Evolutionary conservation across 1,140 invertebrate genomes (phyloP), one percentile per base, ranked within the genome.

Genomic region (Zaprionus taronus): DNA sequence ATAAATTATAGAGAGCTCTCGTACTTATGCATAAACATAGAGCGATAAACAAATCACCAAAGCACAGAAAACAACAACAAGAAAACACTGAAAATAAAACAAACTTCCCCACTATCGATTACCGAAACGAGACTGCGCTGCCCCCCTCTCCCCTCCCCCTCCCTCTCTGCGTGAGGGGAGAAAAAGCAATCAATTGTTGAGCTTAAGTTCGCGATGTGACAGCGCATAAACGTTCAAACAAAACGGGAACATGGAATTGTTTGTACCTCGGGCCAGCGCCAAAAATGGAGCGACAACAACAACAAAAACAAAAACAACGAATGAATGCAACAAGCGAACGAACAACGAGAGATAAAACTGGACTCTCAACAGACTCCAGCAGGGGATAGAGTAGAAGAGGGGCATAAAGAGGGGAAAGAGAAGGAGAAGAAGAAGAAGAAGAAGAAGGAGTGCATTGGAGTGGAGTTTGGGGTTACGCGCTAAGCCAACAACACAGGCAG

Each of bases 231-330:
- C 71, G 14, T 28, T 20, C 36, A 41, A 24, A 71, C 53, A 24
- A 64, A 73, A 69, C 58, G 58, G 58, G 58, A 62, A 67, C 61
- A 73, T 66, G 38, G 22, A 71, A 58, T 62, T 78, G 55, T 77
- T 68, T 74, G 26, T 74, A 38, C 22, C 47, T 66, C 31, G 55
- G 41, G 34, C 31, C 44, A 76, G 67, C 72, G 72, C 77, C 72
- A 71, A 79, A 80, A 80, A 80, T 77, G 78, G 78, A 77, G 66
- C 58, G 64, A 68, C 31, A 65, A 61, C 57, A 72, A 68, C 74
- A 60, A 65, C 44, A 20, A n/a, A n/a, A n/a, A 20, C 20, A 67
- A 55, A 49, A 63, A 78, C 60, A 51, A 62, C 55, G 51, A 17
- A 17, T 44, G 68, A 72, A 69, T 69, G 66, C 72, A 74, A 69